Percentiles rank a stretch among this genome's conserved stretches.
Conservation (phyloP, 2,113 vertebrate genomes). For the Axis porcinus region DNA sequence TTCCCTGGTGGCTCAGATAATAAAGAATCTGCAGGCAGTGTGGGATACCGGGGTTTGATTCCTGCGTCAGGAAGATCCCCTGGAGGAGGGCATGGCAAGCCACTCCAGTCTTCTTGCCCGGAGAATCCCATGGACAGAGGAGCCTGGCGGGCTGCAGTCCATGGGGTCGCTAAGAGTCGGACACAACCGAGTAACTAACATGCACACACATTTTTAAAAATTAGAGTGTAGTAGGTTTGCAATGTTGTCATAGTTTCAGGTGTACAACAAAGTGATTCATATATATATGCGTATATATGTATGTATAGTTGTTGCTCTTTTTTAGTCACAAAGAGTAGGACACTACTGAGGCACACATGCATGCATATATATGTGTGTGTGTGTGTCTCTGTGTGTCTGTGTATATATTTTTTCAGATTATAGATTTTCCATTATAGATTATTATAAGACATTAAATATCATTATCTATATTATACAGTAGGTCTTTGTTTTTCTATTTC, state of each 20-base stretch:
- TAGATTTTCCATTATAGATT: not conserved
- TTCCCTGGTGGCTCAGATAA: not conserved
- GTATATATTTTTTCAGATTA: not conserved
- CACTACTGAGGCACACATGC: not conserved
- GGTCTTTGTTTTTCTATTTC: not conserved
- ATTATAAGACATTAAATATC: not conserved
- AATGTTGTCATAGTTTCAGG: not conserved
- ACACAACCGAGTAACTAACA: not conserved
- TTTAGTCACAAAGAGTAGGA: not conserved
- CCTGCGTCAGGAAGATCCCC: not conserved
- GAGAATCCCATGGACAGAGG: not conserved
- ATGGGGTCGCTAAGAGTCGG: not conserved
- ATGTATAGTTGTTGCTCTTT: not conserved
- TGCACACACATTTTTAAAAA: not conserved
- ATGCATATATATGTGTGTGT: not conserved
- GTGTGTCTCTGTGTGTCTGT: not conserved
- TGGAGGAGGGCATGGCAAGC: not conserved
- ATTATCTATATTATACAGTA: not conserved
- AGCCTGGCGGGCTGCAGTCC: not conserved
- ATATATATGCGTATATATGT: not conserved
- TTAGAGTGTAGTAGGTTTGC: not conserved
- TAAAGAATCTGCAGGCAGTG: not conserved
- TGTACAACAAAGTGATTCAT: not conserved
- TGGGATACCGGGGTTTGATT: not conserved
- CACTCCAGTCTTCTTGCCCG: not conserved